These are phyloP conservation scores for Oncorhynchus clarkii DNA, from an alignment of 2,113 vertebrate genomes.

Conservation along the genomic window DNA sequence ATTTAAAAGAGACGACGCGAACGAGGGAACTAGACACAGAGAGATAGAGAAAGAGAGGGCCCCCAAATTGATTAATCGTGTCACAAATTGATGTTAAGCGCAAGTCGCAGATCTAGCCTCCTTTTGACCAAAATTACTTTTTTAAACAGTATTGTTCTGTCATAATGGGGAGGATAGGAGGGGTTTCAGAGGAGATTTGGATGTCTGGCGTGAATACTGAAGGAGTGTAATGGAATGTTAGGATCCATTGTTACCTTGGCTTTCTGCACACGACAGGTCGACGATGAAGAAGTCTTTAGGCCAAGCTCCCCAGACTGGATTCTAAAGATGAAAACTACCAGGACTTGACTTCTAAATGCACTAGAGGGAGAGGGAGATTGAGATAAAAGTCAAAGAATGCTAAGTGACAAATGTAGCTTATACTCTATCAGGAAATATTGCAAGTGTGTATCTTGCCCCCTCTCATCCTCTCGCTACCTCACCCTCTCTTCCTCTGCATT, in stretches of 20 bases:
- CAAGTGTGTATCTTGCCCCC: neutral
- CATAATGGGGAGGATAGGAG: constrained; percentile 56
- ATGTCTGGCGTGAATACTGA: constrained; percentile 52
- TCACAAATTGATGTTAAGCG: constrained; percentile 73
- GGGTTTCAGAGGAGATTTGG: constrained; percentile 44
- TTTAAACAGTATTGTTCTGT: constrained; percentile 64
- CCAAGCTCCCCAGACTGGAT: constrained; percentile 27
- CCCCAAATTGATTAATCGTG: constrained; percentile 72
- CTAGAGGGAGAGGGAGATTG: constrained; percentile 34
- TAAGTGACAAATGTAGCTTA: constrained; percentile 14
- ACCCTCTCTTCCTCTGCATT: neutral
- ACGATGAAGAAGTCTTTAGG: constrained; percentile 55
- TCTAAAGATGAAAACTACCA: constrained; percentile 42
- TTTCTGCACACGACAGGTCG: constrained; percentile 62
- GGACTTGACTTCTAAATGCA: constrained; percentile 43
- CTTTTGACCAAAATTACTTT: constrained; percentile 53
- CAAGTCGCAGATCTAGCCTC: constrained; percentile 35
- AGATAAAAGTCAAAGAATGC: neutral
- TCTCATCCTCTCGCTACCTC: neutral
- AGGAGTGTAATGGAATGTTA: constrained; percentile 55
- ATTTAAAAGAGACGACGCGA: constrained; percentile 45
- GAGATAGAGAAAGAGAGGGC: constrained; percentile 16
- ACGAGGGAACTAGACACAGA: constrained; percentile 7
- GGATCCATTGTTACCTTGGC: constrained; percentile 61
- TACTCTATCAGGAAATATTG: constrained; percentile 7